Evolutionary conservation across 2,888 invertebrate species (phyloP).

Genomic region (Torymus aiolomorphi): DNA sequence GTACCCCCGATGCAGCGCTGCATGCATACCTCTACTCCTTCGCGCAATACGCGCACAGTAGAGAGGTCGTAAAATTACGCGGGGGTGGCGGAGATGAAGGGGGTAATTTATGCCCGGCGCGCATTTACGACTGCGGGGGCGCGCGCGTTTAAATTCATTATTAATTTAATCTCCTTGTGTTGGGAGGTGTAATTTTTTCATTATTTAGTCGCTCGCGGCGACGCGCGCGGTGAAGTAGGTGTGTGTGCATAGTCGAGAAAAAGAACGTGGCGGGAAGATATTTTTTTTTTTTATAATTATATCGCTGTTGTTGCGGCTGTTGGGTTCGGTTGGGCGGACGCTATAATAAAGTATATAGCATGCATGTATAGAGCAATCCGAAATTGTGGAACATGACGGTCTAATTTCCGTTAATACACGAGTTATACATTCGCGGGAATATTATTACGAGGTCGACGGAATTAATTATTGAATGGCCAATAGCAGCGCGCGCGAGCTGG

Average conservation of each 20-base stretch:
- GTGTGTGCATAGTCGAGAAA: too few species aligned
- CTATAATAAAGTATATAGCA: not conserved
- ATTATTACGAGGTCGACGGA: slow-evolving; percentile 10
- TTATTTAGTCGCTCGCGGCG: not conserved
- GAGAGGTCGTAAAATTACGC: not conserved
- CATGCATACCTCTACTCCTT: too few species aligned
- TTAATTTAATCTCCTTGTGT: slow-evolving; percentile 14
- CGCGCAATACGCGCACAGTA: too few species aligned
- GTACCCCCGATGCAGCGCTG: too few species aligned
- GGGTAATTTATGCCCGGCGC: too few species aligned
- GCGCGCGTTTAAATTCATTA: not conserved
- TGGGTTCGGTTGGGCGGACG: too few species aligned
- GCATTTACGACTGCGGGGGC: not conserved
- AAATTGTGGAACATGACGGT: slow-evolving; percentile 1
- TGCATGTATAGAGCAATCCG: not conserved
- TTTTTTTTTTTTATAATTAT: too few species aligned
- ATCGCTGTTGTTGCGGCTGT: too few species aligned
- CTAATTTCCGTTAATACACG: slow-evolving; percentile 19
- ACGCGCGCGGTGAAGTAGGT: too few species aligned
- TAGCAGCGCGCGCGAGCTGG: not conserved
- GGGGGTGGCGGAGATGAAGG: too few species aligned
- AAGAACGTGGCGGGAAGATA: too few species aligned
- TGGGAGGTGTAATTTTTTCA: slow-evolving; percentile 13
- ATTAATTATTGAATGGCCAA: slow-evolving; percentile 24
- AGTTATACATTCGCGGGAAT: slow-evolving; percentile 6